Percentiles rank a stretch among this genome's conserved stretches.
These are phyloP conservation scores for Gymnothorax reevesii DNA, from an alignment of 2,797 vertebrate species.

Conservation along the genomic window DNA sequence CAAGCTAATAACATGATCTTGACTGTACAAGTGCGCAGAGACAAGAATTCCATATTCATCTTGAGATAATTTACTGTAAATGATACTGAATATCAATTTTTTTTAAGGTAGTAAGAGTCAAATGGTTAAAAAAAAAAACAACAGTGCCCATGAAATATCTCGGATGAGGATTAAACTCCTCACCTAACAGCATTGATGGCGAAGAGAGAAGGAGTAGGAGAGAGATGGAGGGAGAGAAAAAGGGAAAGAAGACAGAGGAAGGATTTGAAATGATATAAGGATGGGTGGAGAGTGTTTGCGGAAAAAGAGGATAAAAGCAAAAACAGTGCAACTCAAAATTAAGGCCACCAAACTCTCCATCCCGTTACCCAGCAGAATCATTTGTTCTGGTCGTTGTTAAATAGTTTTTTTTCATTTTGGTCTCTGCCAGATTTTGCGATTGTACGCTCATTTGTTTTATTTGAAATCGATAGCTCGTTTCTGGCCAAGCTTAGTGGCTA, in stretches of 20 bases:
- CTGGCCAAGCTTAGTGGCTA: background rate
- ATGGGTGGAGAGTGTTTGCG: conserved; percentile 49
- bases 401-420: background rate
- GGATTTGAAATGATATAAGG: conserved; percentile 44
- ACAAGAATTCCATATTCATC: background rate
- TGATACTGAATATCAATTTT: background rate
- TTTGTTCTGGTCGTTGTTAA: background rate
- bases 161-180: background rate
- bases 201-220: background rate
- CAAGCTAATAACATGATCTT: background rate
- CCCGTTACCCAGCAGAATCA: conserved; percentile 48
- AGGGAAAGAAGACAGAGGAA: conserved; percentile 38
- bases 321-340: conserved; percentile 56
- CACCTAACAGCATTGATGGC: background rate
- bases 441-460: background rate
- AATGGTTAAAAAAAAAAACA: background rate
- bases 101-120: background rate
- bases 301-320: background rate
- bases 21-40: background rate
- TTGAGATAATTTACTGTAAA: background rate
- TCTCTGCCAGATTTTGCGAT: background rate
- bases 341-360: conserved; percentile 51
- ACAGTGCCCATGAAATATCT: background rate
- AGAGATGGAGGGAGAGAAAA: conserved; percentile 36
- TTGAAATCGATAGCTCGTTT: background rate